phyloP scores from a whole-genome alignment of 2,797 vertebrate species.

The Micrastur ruficollis region DNA sequence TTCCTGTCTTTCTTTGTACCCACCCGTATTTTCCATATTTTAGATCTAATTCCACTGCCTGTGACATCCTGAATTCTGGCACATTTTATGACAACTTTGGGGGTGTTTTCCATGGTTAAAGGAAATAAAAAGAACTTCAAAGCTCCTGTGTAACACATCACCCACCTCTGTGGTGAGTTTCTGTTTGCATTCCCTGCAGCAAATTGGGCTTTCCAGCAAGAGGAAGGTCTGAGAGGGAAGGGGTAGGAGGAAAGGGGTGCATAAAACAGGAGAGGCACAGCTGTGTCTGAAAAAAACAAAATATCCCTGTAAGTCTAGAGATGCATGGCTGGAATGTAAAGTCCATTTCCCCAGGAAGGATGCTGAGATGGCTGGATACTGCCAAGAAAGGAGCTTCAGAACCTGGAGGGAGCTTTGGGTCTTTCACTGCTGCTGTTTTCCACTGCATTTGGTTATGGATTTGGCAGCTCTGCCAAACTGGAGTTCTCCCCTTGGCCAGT shows the following conservation, averaged over 20 bases:
- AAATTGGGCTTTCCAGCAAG: not conserved
- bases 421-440: not conserved
- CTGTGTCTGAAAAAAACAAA: not conserved
- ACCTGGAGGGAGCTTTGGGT: not conserved
- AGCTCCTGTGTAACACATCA: not conserved
- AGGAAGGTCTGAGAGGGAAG: not conserved
- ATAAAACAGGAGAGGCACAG: not conserved
- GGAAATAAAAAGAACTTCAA: not conserved
- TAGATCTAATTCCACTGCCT: not conserved
- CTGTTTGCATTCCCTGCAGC: not conserved
- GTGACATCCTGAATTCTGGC: not conserved
- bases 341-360: constrained; percentile 23
- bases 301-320: not conserved
- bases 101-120: constrained; percentile 10
- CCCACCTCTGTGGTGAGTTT: not conserved
- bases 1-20: not conserved
- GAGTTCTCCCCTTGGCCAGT: not conserved
- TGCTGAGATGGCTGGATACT: not conserved
- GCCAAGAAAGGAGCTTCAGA: not conserved
- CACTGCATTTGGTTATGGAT: not conserved
- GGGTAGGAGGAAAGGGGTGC: not conserved
- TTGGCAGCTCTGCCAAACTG: not conserved
- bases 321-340: not conserved
- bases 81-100: not conserved
- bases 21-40: not conserved